These are phyloP conservation scores for Nymphicus hollandicus DNA, from an alignment of 2,113 vertebrate species.

Conservation along the genomic window DNA sequence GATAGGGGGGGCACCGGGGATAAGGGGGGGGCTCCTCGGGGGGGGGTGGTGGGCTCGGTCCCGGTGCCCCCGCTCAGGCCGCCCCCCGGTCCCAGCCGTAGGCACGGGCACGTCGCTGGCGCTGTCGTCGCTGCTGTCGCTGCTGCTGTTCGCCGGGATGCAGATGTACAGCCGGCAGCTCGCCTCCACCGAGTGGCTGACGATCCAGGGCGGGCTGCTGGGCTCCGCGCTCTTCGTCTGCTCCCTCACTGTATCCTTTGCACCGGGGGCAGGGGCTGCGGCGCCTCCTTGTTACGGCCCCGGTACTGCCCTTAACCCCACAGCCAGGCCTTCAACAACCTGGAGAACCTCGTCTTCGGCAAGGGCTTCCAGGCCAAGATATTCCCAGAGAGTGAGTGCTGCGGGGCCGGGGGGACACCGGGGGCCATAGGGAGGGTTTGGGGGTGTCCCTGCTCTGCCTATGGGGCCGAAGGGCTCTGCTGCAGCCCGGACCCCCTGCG, in stretches of 20 bases:
- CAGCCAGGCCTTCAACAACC: constrained; percentile 91
- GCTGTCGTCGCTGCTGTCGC: constrained; percentile 88
- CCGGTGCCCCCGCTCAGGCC: background rate
- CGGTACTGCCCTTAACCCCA: constrained; percentile 69
- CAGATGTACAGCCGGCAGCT: constrained; percentile 96
- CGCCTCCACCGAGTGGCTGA: constrained; percentile 92
- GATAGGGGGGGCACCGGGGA: too few relatives aligned
- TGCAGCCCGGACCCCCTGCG: background rate
- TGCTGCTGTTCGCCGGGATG: constrained; percentile 96
- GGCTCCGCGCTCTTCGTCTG: constrained; percentile 92
- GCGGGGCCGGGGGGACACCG: accelerated
- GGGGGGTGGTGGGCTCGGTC: background rate
- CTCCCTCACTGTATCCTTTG: constrained; percentile 94
- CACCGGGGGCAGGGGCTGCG: background rate
- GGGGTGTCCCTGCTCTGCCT: background rate
- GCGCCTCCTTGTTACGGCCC: background rate
- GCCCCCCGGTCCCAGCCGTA: constrained; percentile 69
- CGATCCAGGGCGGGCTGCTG: constrained; percentile 91
- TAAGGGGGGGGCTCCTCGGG: too few relatives aligned
- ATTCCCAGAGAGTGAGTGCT: constrained; percentile 87
- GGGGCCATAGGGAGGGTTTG: accelerated
- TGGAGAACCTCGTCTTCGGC: constrained; percentile 94
- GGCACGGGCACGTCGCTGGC: constrained; percentile 90
- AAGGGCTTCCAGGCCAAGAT: constrained; percentile 98
- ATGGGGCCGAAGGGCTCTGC: background rate